Conservation (phyloP, 2,113 vertebrate species). For the Serinus canaria region DNA sequence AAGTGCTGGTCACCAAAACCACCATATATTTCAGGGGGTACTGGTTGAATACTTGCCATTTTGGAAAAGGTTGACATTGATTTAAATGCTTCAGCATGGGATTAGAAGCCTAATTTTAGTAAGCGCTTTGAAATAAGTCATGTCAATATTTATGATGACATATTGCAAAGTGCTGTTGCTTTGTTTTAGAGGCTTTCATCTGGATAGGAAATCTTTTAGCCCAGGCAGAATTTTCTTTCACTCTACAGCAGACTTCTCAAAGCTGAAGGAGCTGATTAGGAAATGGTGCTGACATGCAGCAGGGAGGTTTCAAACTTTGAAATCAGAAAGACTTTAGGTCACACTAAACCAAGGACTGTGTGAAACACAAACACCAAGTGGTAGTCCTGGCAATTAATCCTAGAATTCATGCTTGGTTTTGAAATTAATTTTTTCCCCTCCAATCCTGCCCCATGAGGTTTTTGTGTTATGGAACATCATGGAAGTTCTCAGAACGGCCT, state of each 20-base stretch:
- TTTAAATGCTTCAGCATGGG: neutral
- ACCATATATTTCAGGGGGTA: neutral
- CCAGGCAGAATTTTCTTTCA: neutral
- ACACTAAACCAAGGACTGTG: neutral
- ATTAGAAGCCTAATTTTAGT: constrained; percentile 56
- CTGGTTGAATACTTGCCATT: neutral
- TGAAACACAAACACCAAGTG: neutral
- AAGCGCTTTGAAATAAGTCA: constrained; percentile 21
- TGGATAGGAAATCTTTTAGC: neutral
- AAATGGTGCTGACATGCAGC: neutral
- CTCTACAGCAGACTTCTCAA: neutral
- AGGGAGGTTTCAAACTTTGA: neutral
- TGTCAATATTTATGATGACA: constrained; percentile 1
- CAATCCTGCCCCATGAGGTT: neutral
- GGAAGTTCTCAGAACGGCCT: neutral
- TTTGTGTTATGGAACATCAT: neutral
- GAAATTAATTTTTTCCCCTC: neutral
- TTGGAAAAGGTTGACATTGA: neutral
- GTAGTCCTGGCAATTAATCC: neutral
- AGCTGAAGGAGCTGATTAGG: neutral
- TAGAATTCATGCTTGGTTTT: neutral
- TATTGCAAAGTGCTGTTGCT: neutral
- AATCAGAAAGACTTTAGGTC: neutral
- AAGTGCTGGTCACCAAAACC: constrained; percentile 18
- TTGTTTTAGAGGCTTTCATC: constrained; percentile 24